phyloP scores from a whole-genome alignment of 2,797 vertebrate genomes.

The Mus caroli region DNA sequence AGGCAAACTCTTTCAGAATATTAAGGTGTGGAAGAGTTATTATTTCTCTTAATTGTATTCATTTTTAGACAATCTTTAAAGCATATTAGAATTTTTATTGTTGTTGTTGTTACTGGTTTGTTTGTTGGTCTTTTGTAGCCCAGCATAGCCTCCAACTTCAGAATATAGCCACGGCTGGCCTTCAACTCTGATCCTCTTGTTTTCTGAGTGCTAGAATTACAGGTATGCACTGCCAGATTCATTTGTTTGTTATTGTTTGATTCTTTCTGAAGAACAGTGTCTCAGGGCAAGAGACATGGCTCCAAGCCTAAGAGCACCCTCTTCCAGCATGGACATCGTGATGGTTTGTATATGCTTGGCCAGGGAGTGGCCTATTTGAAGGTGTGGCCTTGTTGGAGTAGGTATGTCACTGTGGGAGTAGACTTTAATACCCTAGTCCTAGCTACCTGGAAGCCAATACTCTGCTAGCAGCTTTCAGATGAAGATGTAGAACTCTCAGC shows the following conservation, averaged over 20 bases:
- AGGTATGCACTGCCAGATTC: not conserved
- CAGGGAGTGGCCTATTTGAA: too few relatives aligned
- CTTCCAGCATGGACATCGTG: not conserved
- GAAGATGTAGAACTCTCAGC: too few relatives aligned
- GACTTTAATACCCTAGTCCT: too few relatives aligned
- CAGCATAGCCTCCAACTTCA: not conserved
- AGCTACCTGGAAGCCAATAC: too few relatives aligned
- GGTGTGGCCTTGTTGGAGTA: too few relatives aligned
- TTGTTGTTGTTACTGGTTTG: not conserved
- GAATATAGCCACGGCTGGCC: not conserved
- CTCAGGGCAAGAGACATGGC: not conserved
- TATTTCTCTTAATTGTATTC: not conserved
- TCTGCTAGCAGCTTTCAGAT: too few relatives aligned
- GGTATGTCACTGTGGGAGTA: too few relatives aligned
- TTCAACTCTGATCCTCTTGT: not conserved
- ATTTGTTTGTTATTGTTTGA: not conserved
- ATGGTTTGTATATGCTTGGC: too few relatives aligned
- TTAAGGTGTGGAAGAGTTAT: not conserved
- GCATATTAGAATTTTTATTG: not conserved
- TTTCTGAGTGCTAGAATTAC: not conserved
- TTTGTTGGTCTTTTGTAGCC: not conserved
- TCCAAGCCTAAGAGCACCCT: not conserved
- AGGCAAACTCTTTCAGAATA: not conserved
- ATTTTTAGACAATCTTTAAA: not conserved
- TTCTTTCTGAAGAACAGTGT: not conserved